phyloP scores from a whole-genome alignment of 2,888 invertebrate genomes.

The Spilarctia lutea region DNA sequence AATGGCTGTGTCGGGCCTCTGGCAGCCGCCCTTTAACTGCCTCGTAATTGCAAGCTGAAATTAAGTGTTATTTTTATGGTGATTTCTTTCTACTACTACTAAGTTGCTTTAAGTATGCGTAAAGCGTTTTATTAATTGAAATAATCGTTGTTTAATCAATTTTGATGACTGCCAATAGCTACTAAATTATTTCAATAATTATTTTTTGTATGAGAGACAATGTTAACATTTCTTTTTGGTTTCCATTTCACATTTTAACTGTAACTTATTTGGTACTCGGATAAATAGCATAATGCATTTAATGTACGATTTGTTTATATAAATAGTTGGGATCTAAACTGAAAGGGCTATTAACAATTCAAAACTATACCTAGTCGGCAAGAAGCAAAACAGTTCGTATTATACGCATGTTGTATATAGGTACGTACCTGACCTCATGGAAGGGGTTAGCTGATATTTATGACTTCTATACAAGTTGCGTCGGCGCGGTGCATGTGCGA shows the following conservation, averaged over 20 bases:
- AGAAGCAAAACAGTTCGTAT: constrained; percentile 38
- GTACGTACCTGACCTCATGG: constrained; percentile 68
- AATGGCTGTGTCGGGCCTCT: constrained; percentile 75
- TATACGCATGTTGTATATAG: constrained; percentile 57
- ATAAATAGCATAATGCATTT: neutral
- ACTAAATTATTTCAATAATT: constrained; percentile 34
- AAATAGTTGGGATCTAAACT: neutral
- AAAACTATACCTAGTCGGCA: constrained; percentile 22
- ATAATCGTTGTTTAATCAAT: constrained; percentile 62
- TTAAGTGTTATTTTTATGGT: constrained; percentile 87
- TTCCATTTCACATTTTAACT: neutral
- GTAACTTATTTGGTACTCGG: neutral
- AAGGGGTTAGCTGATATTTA: constrained; percentile 78
- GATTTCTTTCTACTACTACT: constrained; percentile 85
- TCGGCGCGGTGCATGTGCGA: constrained; percentile 75
- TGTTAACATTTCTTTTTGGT: neutral
- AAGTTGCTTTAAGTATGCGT: constrained; percentile 84
- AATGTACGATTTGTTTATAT: neutral
- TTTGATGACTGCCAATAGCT: constrained; percentile 36
- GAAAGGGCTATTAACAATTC: constrained; percentile 15
- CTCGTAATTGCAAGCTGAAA: constrained; percentile 85
- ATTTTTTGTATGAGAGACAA: neutral
- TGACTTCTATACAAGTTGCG: constrained; percentile 65
- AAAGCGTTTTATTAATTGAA: constrained; percentile 84
- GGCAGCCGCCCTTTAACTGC: constrained; percentile 82